A percentile compares a stretch with the other conserved stretches of the same genome.
Conservation (phyloP, 2,888 invertebrate genomes). For the Aproaerema taeniolella region DNA sequence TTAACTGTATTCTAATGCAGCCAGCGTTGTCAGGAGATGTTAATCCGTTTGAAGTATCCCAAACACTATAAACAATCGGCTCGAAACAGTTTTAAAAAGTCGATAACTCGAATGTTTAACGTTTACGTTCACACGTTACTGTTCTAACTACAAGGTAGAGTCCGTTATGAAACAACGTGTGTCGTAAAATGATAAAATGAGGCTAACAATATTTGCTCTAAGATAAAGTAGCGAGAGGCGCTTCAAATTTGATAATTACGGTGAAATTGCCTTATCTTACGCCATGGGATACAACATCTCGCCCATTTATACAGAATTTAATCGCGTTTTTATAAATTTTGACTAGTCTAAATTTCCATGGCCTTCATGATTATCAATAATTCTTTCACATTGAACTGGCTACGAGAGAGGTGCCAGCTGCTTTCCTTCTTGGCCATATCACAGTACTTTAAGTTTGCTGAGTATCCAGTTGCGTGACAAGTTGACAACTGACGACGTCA, state of each 20-base stretch:
- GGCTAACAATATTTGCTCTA: conserved; percentile 61
- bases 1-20: conserved; percentile 55
- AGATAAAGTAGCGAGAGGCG: conserved; percentile 57
- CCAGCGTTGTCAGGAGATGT: conserved; percentile 38
- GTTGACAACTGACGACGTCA: no score
- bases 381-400: no score
- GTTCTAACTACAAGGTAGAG: conserved; percentile 26
- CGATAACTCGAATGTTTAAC: conserved; percentile 32
- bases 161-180: conserved; percentile 41
- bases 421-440: no score
- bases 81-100: conserved; percentile 30
- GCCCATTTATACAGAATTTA: conserved; percentile 34
- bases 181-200: conserved; percentile 49
- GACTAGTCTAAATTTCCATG: no score
- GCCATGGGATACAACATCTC: conserved; percentile 43
- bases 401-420: no score
- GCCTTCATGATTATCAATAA: no score
- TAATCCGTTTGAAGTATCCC: conserved; percentile 44
- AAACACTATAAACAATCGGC: conserved; percentile 39
- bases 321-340: no score
- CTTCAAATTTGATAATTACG: conserved; percentile 70
- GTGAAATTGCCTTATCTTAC: conserved; percentile 61
- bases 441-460: no score
- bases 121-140: conserved; percentile 34
- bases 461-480: no score